A percentile compares a stretch with the other conserved stretches of the same genome.
These are phyloP conservation scores for Solea solea DNA, from an alignment of 2,113 vertebrate genomes.

Conservation along the genomic window DNA sequence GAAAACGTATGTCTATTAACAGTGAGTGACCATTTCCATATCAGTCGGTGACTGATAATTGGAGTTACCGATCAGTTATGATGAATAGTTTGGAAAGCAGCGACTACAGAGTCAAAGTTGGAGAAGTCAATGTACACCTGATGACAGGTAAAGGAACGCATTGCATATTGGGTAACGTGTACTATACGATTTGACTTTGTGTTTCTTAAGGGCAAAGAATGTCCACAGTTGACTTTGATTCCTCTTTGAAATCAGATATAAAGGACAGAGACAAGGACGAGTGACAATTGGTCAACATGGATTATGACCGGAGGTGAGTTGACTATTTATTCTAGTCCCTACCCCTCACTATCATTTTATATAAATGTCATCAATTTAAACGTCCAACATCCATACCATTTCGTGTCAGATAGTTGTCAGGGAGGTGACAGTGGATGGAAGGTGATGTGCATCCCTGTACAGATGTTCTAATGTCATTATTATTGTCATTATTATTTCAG, in stretches of 20 bases:
- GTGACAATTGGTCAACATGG: conserved; percentile 59
- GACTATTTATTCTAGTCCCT: neutral
- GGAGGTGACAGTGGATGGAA: too few species aligned
- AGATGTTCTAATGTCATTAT: too few species aligned
- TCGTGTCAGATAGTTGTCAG: too few species aligned
- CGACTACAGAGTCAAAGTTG: conserved; percentile 13
- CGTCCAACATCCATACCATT: too few species aligned
- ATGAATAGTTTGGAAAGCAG: neutral
- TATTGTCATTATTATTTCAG: too few species aligned
- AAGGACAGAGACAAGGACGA: conserved; percentile 17
- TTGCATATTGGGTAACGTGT: neutral
- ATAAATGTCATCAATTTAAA: too few species aligned
- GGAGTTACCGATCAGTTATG: neutral
- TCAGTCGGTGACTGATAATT: neutral
- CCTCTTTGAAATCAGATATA: conserved; percentile 1
- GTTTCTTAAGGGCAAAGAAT: neutral
- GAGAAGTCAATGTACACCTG: conserved; percentile 3
- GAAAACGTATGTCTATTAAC: neutral
- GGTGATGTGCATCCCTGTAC: too few species aligned
- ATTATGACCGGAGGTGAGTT: conserved; percentile 80
- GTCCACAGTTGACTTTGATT: neutral
- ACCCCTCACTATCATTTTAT: too few species aligned
- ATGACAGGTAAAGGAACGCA: neutral
- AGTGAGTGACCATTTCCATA: neutral
- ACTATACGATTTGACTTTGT: neutral